A percentile compares a stretch with the other conserved stretches of the same genome.
Evolutionary conservation across 2,797 vertebrate genomes (phyloP).

Genomic region (Anas bernieri): DNA sequence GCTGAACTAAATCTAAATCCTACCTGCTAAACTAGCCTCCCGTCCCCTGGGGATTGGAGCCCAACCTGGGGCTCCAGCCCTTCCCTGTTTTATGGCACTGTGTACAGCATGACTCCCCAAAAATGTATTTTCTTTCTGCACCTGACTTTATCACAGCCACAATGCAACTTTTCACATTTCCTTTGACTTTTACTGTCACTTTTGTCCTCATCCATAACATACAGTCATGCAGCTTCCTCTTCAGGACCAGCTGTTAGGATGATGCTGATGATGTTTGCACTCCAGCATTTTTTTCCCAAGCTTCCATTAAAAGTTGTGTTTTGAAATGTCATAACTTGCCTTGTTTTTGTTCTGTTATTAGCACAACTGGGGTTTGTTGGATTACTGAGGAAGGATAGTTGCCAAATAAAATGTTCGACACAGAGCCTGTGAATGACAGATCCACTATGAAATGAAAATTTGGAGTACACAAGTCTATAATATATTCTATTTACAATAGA

Average conservation of each 20-base stretch:
- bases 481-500: neutral
- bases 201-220: neutral
- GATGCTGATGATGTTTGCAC: neutral
- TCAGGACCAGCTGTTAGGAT: neutral
- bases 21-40: neutral
- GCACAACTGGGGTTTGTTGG: neutral
- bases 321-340: neutral
- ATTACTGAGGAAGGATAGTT: neutral
- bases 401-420: neutral
- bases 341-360: neutral
- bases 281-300: neutral
- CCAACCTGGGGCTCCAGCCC: neutral
- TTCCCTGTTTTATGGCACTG: neutral
- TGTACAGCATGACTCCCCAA: neutral
- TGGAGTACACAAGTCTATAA: neutral
- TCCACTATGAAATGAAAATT: neutral
- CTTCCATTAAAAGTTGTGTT: neutral
- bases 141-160: neutral
- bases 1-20: conserved; percentile 2
- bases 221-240: neutral
- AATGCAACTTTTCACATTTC: neutral
- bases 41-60: neutral
- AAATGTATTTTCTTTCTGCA: neutral
- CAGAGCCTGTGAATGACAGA: neutral
- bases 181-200: neutral